Base-by-base conservation (phyloP, 2,888 invertebrate species). In the Subacronicta megacephala region DNA sequence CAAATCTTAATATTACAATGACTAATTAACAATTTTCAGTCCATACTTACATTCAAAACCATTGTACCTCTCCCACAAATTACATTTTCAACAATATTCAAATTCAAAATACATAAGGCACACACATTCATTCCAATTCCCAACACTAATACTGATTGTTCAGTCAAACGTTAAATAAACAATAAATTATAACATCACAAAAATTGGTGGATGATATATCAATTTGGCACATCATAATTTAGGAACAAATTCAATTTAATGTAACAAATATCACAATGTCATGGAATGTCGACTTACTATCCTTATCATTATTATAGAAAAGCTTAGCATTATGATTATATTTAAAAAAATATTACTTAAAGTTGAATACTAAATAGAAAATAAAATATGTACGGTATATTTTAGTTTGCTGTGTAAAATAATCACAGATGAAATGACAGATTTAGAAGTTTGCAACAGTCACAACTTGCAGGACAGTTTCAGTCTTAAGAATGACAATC, bases 91-190 rank as follows among this genome's bases (percentile, higher is more conserved):
- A 43, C 33, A 29, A 50, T 42, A 53, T 36, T 47, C 6, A 45
- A 62, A 45, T 17, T 51, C 26, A 26, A 26, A 26, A 38, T 54
- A 31, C n/a, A 57, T 62, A 62, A 74, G 74, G 74, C 77, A 77
- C 77, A 55, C 45, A 51, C 62, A 63, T 44, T 63, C 53, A 54
- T 18, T 40, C 44, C 16, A 42, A 0, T 55, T 40, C 31, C 17
- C 43, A 71, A 69, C 68, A 67, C 62, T 74, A 84, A 84, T 84
- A 85, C 83, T 82, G 78, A 68, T 57, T 46, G 41, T 69, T 59
- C 72, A 84, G 72, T 76, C 72, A 31, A 67, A 63, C 45, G 63
- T 52, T 44, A 49, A 66, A 70, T 47, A 44, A 57, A 63, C 26
- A 26, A 26, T 26, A 35, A 53, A 64, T 49, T 51, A 62, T 45